Percentiles rank a stretch among this genome's conserved stretches.
These are phyloP conservation scores for Drosophila micromelanica DNA, from an alignment of 1,140 invertebrate species.

Conservation along the genomic window DNA sequence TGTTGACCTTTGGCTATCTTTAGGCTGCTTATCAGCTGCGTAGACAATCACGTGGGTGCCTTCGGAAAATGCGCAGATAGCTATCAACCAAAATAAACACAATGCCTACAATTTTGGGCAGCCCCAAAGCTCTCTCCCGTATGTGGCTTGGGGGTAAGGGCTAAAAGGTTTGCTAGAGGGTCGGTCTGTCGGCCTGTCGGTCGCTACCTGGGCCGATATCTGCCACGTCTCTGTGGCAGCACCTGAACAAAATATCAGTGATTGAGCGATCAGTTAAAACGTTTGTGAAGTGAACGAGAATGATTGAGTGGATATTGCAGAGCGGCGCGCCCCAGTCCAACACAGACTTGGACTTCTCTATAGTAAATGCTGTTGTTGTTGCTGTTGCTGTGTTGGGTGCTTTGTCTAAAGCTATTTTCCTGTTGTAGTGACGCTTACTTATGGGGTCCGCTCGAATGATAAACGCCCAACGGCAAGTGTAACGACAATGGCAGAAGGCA, in stretches of 20 bases:
- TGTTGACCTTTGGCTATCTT: slow-evolving; percentile 49
- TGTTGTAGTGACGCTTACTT: slow-evolving; percentile 36
- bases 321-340: slow-evolving; percentile 46
- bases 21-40: slow-evolving; percentile 40
- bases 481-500: slow-evolving; percentile 21
- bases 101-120: slow-evolving; percentile 53
- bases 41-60: slow-evolving; percentile 61
- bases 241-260: slow-evolving; percentile 62
- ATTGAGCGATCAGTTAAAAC: slow-evolving; percentile 81
- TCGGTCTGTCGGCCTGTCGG: not conserved
- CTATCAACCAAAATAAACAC: slow-evolving; percentile 31
- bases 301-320: slow-evolving; percentile 76
- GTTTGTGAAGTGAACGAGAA: slow-evolving; percentile 66
- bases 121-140: slow-evolving; percentile 16
- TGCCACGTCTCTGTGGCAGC: slow-evolving; percentile 38
- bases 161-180: not conserved
- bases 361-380: not conserved
- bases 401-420: slow-evolving; percentile 3
- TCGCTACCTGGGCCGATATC: slow-evolving; percentile 21
- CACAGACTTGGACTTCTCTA: slow-evolving; percentile 2
- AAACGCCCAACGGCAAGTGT: slow-evolving; percentile 37
- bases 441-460: slow-evolving; percentile 42
- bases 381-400: not conserved
- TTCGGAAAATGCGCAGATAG: slow-evolving; percentile 24
- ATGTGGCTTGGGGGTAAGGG: not conserved